phyloP scores from a whole-genome alignment of 2,888 invertebrate genomes.

The Epirrhoe tristata region DNA sequence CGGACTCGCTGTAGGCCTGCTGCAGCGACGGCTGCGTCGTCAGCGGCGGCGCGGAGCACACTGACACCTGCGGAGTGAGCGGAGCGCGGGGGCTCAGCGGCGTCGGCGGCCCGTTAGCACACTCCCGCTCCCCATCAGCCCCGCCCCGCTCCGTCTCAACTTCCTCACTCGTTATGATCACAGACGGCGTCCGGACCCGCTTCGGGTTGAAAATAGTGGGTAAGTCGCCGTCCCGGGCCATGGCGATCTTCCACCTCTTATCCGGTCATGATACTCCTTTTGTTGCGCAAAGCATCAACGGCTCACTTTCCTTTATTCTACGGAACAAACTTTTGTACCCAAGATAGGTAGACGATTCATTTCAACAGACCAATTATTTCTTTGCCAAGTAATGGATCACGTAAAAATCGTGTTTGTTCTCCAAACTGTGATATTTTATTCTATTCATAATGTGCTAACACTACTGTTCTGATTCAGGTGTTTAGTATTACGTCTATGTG shows the following conservation, averaged over 20 bases:
- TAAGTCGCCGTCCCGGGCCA: constrained; percentile 91
- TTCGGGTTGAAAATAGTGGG: constrained; percentile 93
- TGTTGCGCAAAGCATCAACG: background rate
- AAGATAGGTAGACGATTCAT: background rate
- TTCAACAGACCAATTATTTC: constrained; percentile 1
- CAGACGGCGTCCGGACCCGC: constrained; percentile 88
- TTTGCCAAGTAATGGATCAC: background rate
- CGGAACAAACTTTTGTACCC: background rate
- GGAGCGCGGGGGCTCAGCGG: constrained; percentile 77
- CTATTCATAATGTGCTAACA: background rate
- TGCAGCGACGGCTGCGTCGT: constrained; percentile 80
- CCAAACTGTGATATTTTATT: background rate
- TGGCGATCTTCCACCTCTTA: constrained; percentile 54
- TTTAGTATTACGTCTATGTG: background rate
- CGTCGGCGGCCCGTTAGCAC: constrained; percentile 79
- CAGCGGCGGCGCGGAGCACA: constrained; percentile 80
- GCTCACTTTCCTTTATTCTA: background rate
- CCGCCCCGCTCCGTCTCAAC: constrained; percentile 71
- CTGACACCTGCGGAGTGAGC: constrained; percentile 77
- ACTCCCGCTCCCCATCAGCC: constrained; percentile 69
- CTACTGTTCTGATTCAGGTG: background rate
- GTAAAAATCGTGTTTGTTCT: background rate
- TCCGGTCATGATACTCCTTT: constrained; percentile 19
- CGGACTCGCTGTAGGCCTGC: constrained; percentile 81
- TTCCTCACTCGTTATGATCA: constrained; percentile 88